phyloP scores from a whole-genome alignment of 2,113 vertebrate species.

The Crotalus tigris region DNA sequence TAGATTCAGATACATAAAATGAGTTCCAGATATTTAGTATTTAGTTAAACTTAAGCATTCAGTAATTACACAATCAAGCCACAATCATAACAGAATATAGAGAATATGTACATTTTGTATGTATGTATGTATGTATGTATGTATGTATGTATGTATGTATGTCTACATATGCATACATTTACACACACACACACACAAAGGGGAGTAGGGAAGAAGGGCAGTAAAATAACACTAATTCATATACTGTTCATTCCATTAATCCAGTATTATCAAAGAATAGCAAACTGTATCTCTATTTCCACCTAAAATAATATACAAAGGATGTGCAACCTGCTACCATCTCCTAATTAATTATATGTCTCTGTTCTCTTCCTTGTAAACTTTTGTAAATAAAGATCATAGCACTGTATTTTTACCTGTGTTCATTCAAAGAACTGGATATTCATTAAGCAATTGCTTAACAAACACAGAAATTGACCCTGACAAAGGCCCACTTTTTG shows the following conservation, averaged over 20 bases:
- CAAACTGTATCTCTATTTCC: constrained; percentile 10
- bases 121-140: background rate
- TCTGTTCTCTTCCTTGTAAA: background rate
- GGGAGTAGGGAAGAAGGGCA: background rate
- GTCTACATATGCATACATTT: background rate
- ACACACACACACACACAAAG: background rate
- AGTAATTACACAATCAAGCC: background rate
- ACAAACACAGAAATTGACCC: background rate
- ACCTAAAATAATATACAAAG: constrained; percentile 4
- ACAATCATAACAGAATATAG: background rate
- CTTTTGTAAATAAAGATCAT: background rate
- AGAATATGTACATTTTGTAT: background rate
- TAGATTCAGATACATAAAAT: background rate
- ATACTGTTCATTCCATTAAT: background rate
- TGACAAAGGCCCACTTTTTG: constrained; percentile 17
- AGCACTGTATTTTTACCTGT: constrained; percentile 12
- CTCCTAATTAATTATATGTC: background rate
- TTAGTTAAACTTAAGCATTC: background rate
- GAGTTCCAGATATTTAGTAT: background rate
- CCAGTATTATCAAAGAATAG: background rate
- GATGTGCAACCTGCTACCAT: background rate
- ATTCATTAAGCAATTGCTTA: background rate
- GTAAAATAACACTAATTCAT: background rate
- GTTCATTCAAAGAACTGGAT: constrained; percentile 6
- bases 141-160: background rate